Base-by-base conservation (phyloP, 2,888 invertebrate species). In the Cephonodes hylas region DNA sequence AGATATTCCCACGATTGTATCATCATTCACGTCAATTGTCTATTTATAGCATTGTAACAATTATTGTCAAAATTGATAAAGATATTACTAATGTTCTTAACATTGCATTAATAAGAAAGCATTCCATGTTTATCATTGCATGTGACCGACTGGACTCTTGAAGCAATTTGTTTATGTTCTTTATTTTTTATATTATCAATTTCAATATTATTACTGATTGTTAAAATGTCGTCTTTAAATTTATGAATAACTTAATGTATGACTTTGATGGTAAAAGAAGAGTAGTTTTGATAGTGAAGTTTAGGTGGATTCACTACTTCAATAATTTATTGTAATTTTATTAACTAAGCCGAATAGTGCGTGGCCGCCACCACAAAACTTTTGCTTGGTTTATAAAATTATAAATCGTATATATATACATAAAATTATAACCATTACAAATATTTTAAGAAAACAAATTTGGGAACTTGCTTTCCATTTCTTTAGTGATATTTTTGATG, bases 291-390 rank as follows among this genome's bases (percentile, higher is more conserved):
- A 45, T 20, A 2, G 20, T n/a, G 10, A 20, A 45, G 13, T 66
- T 42, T 48, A 22, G 61, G 44, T 60, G n/a, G 38, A 42, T 66
- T n/a, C n/a, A n/a, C n/a, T n/a, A n/a, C n/a, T n/a, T n/a, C n/a
- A n/a, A n/a, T 45, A 66, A 61, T 65, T 72, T 66, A 72, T 68
- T 71, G 66, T 71, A 83, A 77, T 79, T 76, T 82, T 86, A 89
- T 75, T 74, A 67, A 74, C 67, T 68, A 68, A 69, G 75, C 64
- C 64, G 67, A 66, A 73, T 74, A 77, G 80, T 84, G 80, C 80
- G 88, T 88, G 89, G 85, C 91, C 91, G 91, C 91, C 90, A 92
- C 81, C 85, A 87, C 85, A 82, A 86, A 80, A 76, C 81, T 78
- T 80, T 81, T 63, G 76, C 71, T 71, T 63, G 63, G 67, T 77